Evolutionary conservation across 2,888 invertebrate genomes (phyloP).

Genomic region (Schizaphis graminum): DNA sequence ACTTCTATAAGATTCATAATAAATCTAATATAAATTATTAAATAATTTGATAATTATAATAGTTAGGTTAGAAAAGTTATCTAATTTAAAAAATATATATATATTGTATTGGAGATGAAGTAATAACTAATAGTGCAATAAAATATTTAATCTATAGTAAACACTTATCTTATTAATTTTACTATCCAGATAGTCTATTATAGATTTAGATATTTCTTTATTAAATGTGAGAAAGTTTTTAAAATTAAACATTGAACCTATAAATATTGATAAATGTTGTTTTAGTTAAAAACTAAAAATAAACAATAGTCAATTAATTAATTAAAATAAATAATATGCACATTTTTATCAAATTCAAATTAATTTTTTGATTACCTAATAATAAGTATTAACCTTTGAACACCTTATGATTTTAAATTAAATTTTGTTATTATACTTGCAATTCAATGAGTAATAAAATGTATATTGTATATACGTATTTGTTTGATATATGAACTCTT

Average conservation of each 20-base stretch:
- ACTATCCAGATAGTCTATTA: background rate
- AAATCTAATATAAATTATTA: background rate
- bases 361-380: background rate
- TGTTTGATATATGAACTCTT: background rate
- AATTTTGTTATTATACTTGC: background rate
- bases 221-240: background rate
- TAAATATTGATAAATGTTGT: background rate
- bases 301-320: background rate
- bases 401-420: background rate
- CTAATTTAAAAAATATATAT: background rate
- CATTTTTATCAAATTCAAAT: background rate
- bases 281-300: background rate
- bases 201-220: background rate
- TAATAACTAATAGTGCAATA: background rate
- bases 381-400: background rate
- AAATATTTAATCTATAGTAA: background rate
- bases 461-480: background rate
- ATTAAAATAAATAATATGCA: background rate
- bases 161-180: background rate
- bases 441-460: background rate
- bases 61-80: constrained; percentile 40
- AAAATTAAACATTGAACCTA: constrained; percentile 27
- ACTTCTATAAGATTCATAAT: background rate
- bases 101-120: background rate
- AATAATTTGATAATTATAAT: constrained; percentile 15